These are phyloP conservation scores for Ibycter americanus DNA, from an alignment of 2,797 vertebrate species.

Conservation along the genomic window DNA sequence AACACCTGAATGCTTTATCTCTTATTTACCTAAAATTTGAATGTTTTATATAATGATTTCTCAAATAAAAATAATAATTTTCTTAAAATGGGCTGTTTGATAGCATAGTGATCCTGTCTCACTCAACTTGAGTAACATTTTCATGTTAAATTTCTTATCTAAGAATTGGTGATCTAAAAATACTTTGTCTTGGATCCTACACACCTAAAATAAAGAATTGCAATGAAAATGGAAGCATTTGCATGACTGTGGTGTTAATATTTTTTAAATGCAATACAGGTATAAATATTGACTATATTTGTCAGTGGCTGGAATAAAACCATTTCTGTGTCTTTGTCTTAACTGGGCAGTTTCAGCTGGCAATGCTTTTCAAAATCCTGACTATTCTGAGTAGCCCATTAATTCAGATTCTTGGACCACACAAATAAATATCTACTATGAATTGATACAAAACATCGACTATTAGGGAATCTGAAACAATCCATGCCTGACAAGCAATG, in stretches of 20 bases:
- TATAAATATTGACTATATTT: background rate
- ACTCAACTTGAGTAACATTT: background rate
- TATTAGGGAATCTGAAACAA: background rate
- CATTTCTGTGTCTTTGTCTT: background rate
- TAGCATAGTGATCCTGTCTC: background rate
- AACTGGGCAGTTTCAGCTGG: background rate
- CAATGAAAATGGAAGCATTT: background rate
- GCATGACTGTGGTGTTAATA: background rate
- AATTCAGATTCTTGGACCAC: background rate
- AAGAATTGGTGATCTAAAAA: background rate
- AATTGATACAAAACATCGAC: background rate
- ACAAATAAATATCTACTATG: background rate
- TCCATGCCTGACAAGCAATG: background rate
- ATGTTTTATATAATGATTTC: background rate
- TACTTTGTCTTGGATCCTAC: background rate
- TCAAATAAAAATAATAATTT: background rate
- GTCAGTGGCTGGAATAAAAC: background rate
- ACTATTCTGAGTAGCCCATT: background rate
- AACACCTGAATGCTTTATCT: background rate
- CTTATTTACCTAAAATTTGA: background rate
- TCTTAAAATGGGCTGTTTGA: background rate
- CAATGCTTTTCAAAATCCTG: background rate
- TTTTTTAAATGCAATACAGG: background rate
- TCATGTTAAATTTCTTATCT: background rate
- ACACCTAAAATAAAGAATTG: background rate